A percentile compares a stretch with the other conserved stretches of the same genome.
Conservation (phyloP, 2,113 vertebrate genomes). For the Ardeotis arabs region DNA sequence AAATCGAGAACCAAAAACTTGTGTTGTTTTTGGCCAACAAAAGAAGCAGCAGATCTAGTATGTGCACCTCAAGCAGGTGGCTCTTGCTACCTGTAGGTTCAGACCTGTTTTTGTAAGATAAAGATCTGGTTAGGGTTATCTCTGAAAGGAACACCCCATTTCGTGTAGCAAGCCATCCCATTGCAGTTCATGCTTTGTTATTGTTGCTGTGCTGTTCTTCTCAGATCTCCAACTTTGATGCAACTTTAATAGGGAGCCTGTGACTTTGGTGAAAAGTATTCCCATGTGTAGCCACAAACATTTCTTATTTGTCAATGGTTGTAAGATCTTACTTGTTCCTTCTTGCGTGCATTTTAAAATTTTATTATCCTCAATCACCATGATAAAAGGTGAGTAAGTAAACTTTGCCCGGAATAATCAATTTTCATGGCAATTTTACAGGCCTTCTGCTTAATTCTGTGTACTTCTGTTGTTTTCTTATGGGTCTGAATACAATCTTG, state of each 20-base stretch:
- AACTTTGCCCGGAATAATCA: neutral
- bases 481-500: neutral
- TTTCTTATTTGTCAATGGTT: constrained; percentile 5
- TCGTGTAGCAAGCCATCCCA: neutral
- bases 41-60: neutral
- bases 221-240: neutral
- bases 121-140: neutral
- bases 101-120: neutral
- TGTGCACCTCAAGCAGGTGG: neutral
- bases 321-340: constrained; percentile 24
- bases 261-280: constrained; percentile 28
- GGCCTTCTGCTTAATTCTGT: neutral
- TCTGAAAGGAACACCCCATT: neutral
- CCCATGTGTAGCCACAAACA: neutral
- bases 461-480: neutral
- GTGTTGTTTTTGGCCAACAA: neutral
- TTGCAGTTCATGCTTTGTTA: neutral
- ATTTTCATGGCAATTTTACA: constrained; percentile 43
- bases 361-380: constrained; percentile 17
- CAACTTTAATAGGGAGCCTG: neutral
- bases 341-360: constrained; percentile 30
- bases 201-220: neutral
- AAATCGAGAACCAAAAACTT: neutral
- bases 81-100: neutral
- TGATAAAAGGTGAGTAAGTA: constrained; percentile 38